Percentiles rank a stretch among this genome's conserved stretches.
These are phyloP conservation scores for Hylia prasina DNA, from an alignment of 2,113 vertebrate species.

Conservation along the genomic window DNA sequence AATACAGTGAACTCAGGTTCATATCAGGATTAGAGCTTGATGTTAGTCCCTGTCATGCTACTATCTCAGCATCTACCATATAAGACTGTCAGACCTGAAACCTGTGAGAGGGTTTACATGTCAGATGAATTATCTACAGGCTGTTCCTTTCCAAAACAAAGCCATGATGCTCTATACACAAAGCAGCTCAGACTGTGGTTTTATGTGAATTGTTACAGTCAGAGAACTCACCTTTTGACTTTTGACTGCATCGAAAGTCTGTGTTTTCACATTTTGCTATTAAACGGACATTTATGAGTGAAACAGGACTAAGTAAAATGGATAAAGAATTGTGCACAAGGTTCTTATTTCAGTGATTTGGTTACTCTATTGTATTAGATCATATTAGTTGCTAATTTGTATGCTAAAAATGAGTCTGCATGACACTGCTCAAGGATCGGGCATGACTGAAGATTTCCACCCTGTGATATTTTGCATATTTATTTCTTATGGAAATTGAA, in stretches of 20 bases:
- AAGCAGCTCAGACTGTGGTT: neutral
- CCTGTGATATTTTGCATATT: neutral
- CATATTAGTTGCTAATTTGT: neutral
- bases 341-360: neutral
- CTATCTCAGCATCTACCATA: neutral
- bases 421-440: neutral
- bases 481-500: neutral
- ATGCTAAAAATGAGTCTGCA: neutral
- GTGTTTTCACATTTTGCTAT: neutral
- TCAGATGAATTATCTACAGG: neutral
- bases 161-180: neutral
- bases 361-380: neutral
- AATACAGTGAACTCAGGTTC: neutral
- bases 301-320: neutral
- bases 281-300: neutral
- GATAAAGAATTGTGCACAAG: neutral
- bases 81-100: neutral
- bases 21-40: neutral
- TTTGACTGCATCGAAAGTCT: neutral
- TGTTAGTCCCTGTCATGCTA: neutral
- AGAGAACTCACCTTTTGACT: neutral
- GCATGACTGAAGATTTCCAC: too few species aligned
- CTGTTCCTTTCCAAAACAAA: neutral
- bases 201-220: accelerated
- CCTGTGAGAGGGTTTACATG: neutral